Evolutionary conservation across 2,113 vertebrate species (phyloP), one percentile per base, ranked within the genome.

Genomic region (Muscicapa adusta): DNA sequence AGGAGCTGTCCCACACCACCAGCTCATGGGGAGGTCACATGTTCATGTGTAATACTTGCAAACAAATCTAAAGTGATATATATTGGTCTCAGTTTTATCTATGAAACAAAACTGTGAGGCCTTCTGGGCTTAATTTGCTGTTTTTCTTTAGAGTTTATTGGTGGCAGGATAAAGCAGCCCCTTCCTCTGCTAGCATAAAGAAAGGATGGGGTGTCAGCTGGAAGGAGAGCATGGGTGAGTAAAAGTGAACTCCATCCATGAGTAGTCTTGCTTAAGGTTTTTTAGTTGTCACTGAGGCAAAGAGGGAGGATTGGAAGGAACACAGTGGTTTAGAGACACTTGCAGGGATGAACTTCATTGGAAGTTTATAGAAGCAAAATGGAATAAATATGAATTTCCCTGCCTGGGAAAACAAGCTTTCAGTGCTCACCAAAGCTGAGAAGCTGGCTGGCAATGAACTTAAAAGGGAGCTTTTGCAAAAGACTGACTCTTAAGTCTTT

Each of bases 1-100:
- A 40, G 24, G 45, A 77, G 25, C 22, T 42, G 14, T 8, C 7
- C 6, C 2, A 7, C 9, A 8, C 33, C 13, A 38, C 19, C 0
- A 1, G 43, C 22, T 58, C 57, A 58, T 0, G 0, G 4, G n/a
- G 20, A 42, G 18, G 12, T 50, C 67, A 24, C 1, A 2, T 24
- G 16, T 45, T 84, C 19, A 3, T 4, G 1, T 22, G 15, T 47
- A 63, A 58, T 23, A 47, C 3, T 28, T 58, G 42, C 10, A 50
- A 66, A 58, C 7, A 81, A 53, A 81, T 25, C 8, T 29, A 6
- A 58, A 62, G n/a, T n/a, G n/a, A n/a, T n/a, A n/a, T n/a, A n/a
- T n/a, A n/a, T n/a, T n/a, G n/a, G n/a, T n/a, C n/a, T n/a, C n/a
- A n/a, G n/a, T n/a, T n/a, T n/a, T n/a, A n/a, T n/a, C n/a, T n/a